Base-by-base conservation (phyloP, 2,888 invertebrate genomes). In the Protodeltote pygarga region DNA sequence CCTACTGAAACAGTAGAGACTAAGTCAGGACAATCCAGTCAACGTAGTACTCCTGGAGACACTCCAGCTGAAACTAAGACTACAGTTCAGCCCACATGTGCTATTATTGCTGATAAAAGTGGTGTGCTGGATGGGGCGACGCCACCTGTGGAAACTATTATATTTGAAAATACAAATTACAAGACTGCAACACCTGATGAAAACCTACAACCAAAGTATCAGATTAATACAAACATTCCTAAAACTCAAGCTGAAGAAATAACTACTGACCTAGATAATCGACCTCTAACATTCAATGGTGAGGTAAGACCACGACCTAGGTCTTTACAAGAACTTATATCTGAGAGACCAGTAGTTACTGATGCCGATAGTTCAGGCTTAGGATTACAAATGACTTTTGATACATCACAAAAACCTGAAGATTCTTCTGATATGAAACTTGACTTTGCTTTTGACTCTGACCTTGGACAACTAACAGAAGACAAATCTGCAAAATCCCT, bases 111-210 rank as follows among this genome's bases (percentile, higher is more conserved):
- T 37, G 93, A 93, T 61, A 94, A 94, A 73, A 65, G 87, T 39
- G 93, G 93, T 16, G 93, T 95, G 1, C 83, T 96, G 17, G 95
- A 97, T 75, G 95, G 96, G 15, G 93, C 95, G 2, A 95, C 96
- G 3, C 95, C 96, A 0, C 96, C 97, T 1, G 96, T 97, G 11
- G 96, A 96, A 77, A 97, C 97, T 0, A 95, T 98, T 38, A 97
- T 98, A 60, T 97, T 98, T 78, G 97, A 98, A 78, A 98, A 98
- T 80, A 97, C 97, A 1, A 97, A 97, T 82, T 97, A 96, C 80
- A 97, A 97, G 80, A 94, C 95, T 59, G 95, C 94, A 44, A 94
- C 95, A 10, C 94, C 95, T 10, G 95, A 94, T 41, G 93, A 93
- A 48, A 93, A 93, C 17, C 92, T 94, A 50, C 95, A 95, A 80